Conservation (phyloP, 2,113 vertebrate species). For the Saguinus midas region DNA sequence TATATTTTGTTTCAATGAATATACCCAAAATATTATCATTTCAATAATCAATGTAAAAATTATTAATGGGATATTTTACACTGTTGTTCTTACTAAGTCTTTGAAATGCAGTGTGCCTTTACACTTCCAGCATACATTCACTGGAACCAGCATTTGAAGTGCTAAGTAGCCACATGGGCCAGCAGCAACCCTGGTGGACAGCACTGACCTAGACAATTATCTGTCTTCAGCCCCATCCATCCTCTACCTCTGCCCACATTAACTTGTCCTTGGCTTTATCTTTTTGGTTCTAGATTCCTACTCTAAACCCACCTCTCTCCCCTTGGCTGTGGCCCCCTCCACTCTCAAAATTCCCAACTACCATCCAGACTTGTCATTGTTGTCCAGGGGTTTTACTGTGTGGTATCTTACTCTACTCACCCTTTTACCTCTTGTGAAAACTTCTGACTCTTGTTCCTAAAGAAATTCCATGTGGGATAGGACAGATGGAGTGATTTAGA, state of each 20-base stretch:
- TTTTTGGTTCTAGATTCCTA: background rate
- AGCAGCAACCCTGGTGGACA: fast-evolving
- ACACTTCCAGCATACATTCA: background rate
- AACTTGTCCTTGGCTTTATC: background rate
- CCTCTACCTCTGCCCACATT: background rate
- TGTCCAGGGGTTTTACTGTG: background rate
- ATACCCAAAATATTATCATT: background rate
- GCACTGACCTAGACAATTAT: background rate
- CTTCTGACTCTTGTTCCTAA: background rate
- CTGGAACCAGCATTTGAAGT: background rate
- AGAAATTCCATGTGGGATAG: background rate
- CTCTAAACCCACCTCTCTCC: background rate
- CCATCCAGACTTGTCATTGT: background rate
- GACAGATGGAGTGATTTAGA: background rate
- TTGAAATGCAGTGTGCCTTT: background rate
- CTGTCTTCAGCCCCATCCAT: background rate
- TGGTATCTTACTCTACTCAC: background rate
- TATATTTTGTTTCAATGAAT: background rate
- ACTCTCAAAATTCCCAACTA: background rate
- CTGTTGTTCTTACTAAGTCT: background rate
- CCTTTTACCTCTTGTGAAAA: background rate
- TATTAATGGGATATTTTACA: background rate
- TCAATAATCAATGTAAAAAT: background rate
- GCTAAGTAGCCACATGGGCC: background rate
- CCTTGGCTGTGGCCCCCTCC: background rate